Evolutionary conservation across 2,113 vertebrate species (phyloP).

Genomic region (Rhinolophus sinicus): DNA sequence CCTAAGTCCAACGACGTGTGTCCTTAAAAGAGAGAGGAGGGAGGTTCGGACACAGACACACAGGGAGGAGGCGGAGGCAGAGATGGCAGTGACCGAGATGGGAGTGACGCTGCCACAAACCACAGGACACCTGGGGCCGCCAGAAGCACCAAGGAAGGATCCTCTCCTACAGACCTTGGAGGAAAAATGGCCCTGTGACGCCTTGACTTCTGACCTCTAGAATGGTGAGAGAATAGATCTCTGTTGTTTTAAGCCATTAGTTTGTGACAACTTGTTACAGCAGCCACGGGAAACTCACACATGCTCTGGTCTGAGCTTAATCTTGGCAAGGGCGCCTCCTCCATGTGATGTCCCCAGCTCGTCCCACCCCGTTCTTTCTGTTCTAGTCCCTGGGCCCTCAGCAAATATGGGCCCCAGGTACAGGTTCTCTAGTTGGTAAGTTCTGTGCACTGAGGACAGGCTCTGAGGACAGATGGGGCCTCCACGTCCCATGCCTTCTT

Average conservation of each 20-base stretch:
- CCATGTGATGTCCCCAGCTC: fast-evolving
- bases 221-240: fast-evolving
- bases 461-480: fast-evolving
- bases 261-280: fast-evolving
- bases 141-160: neutral
- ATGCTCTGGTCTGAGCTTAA: fast-evolving
- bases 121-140: fast-evolving
- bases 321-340: neutral
- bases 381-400: neutral
- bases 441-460: fast-evolving
- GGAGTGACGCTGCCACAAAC: neutral
- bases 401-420: neutral
- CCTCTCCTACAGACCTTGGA: fast-evolving
- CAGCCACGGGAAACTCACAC: neutral
- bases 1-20: fast-evolving
- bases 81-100: neutral
- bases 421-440: fast-evolving
- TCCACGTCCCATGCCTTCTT: too few relatives aligned
- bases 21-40: neutral
- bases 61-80: neutral
- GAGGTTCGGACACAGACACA: neutral
- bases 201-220: too few relatives aligned
- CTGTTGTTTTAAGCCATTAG: fast-evolving
- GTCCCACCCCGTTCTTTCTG: fast-evolving
- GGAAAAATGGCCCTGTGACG: fast-evolving